phyloP scores from a whole-genome alignment of 2,888 invertebrate genomes.

The Eudasyphora cyanicolor region DNA sequence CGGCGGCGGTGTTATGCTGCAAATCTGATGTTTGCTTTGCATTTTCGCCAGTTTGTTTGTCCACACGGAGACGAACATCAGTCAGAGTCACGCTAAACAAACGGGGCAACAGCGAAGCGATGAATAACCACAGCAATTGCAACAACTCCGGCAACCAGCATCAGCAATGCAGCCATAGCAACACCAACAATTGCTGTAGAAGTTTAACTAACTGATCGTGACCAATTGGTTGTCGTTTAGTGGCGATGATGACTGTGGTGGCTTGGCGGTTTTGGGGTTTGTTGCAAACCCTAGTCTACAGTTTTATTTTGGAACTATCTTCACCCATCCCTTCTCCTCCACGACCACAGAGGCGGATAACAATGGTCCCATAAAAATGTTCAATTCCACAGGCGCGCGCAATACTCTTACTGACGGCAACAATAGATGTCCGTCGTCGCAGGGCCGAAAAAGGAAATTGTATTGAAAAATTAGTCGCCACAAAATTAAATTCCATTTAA shows the following conservation, averaged over 20 bases:
- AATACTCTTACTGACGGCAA: background rate
- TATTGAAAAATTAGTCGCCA: constrained; percentile 36
- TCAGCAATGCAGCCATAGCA: background rate
- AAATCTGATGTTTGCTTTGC: constrained; percentile 26
- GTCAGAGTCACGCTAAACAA: constrained; percentile 64
- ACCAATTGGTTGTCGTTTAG: constrained; percentile 63
- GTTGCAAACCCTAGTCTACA: background rate
- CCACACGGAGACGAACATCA: constrained; percentile 42
- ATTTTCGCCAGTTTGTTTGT: constrained; percentile 43
- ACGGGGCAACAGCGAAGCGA: constrained; percentile 19
- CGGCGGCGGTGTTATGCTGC: constrained; percentile 44
- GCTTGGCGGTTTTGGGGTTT: background rate
- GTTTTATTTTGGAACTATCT: too few relatives aligned
- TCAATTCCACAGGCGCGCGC: background rate
- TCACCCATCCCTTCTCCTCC: background rate
- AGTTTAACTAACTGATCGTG: constrained; percentile 65
- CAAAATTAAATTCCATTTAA: constrained; percentile 35
- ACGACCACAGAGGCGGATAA: background rate
- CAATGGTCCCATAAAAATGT: constrained; percentile 12
- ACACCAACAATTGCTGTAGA: constrained; percentile 26
- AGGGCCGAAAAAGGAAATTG: constrained; percentile 3
- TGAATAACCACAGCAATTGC: background rate
- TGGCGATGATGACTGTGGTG: constrained; percentile 14
- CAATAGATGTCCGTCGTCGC: background rate
- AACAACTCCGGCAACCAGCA: background rate